Conservation (phyloP, 2,113 vertebrate genomes). For the Poeciliopsis retropinna region DNA sequence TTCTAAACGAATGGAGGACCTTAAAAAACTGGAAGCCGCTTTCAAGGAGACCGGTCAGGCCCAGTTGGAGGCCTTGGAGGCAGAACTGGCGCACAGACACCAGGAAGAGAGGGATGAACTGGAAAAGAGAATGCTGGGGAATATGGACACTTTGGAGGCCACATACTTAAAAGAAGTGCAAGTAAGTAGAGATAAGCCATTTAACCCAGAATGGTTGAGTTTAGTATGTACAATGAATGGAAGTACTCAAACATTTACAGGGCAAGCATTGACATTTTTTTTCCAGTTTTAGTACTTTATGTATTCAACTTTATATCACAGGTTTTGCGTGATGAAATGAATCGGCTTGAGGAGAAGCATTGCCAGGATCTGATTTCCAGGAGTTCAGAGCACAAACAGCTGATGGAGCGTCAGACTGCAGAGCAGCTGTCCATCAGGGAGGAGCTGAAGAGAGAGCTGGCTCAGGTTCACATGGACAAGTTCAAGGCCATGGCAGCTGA, state of each 20-base stretch:
- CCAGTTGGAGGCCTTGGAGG: constrained; percentile 76
- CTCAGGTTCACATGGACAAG: constrained; percentile 79
- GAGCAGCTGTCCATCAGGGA: constrained; percentile 76
- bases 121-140: constrained; percentile 83
- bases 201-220: neutral
- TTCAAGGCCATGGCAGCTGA: constrained; percentile 80
- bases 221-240: neutral
- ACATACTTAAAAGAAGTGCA: constrained; percentile 88
- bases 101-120: constrained; percentile 80
- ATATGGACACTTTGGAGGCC: constrained; percentile 87
- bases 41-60: constrained; percentile 71
- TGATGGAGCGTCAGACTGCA: constrained; percentile 64
- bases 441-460: constrained; percentile 74
- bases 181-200: constrained; percentile 65
- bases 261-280: neutral
- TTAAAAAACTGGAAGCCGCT: constrained; percentile 63
- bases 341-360: constrained; percentile 63
- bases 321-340: constrained; percentile 76
- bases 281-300: neutral
- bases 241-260: neutral
- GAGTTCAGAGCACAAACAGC: constrained; percentile 45
- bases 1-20: constrained; percentile 74
- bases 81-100: constrained; percentile 79
- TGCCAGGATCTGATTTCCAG: constrained; percentile 52
- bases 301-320: constrained; percentile 26